Conservation (phyloP, 1,140 invertebrate genomes). For the Aculops lycopersici region DNA sequence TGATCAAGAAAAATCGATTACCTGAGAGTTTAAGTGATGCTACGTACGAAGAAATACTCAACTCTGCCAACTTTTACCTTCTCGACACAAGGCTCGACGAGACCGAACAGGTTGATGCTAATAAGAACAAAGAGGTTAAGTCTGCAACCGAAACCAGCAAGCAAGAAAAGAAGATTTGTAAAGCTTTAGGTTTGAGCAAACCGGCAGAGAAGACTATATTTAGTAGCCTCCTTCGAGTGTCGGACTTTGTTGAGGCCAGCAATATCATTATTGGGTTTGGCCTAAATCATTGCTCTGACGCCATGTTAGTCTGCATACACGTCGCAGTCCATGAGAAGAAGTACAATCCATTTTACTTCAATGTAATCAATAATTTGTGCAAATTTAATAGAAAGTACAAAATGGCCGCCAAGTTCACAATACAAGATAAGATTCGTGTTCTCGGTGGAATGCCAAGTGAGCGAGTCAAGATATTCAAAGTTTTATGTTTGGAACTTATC, state of each 20-base stretch:
- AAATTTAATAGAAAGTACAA: slow-evolving; percentile 8
- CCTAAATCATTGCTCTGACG: slow-evolving; percentile 6
- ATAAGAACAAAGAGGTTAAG: neutral
- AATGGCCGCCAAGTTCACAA: slow-evolving; percentile 5
- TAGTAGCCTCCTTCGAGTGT: neutral
- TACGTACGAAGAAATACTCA: neutral
- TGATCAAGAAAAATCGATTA: neutral
- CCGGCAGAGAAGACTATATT: slow-evolving; percentile 6
- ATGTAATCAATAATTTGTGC: slow-evolving; percentile 6
- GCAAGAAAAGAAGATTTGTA: slow-evolving; percentile 4
- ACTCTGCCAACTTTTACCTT: neutral
- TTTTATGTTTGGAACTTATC: slow-evolving; percentile 3
- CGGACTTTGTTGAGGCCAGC: slow-evolving; percentile 7
- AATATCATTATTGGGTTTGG: slow-evolving; percentile 3
- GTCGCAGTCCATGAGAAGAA: slow-evolving; percentile 7
- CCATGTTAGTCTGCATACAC: slow-evolving; percentile 6
- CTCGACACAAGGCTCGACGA: neutral
- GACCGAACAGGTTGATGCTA: neutral
- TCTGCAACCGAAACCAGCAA: neutral
- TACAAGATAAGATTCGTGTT: slow-evolving; percentile 6
- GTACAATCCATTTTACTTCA: slow-evolving; percentile 8
- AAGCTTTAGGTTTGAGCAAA: slow-evolving; percentile 4
- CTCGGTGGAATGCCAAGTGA: neutral
- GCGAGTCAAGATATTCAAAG: neutral
- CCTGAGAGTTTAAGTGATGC: neutral